phyloP scores from a whole-genome alignment of 2,888 invertebrate genomes.

The Andrena praecox region DNA sequence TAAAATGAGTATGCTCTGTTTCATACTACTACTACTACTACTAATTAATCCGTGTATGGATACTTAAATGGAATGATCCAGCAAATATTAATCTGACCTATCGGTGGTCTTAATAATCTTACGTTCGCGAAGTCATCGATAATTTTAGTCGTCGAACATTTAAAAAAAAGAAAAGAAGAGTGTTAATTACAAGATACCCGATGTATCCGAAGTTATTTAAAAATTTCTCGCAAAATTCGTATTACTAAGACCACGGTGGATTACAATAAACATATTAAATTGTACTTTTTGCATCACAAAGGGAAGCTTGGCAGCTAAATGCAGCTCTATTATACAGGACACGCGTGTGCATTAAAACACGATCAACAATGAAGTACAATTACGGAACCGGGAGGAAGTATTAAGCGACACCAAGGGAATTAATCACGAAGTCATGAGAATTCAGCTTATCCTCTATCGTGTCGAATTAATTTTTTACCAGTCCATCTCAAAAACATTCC shows the following conservation, averaged over 20 bases:
- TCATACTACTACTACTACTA: neutral
- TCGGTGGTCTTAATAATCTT: slow-evolving; percentile 34
- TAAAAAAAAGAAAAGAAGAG: neutral
- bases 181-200: neutral
- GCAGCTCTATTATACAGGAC: slow-evolving; percentile 20
- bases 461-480: slow-evolving; percentile 44
- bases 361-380: slow-evolving; percentile 10
- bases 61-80: slow-evolving; percentile 24
- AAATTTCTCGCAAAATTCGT: neutral
- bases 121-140: neutral
- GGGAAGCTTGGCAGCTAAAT: slow-evolving; percentile 9
- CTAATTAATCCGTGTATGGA: slow-evolving; percentile 6
- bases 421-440: neutral
- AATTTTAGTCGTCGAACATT: neutral
- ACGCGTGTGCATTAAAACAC: slow-evolving; percentile 24
- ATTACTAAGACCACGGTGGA: slow-evolving; percentile 38
- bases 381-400: slow-evolving; percentile 12
- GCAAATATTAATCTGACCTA: slow-evolving; percentile 9
- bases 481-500: slow-evolving; percentile 21
- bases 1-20: slow-evolving; percentile 6
- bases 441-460: slow-evolving; percentile 33
- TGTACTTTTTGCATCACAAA: slow-evolving; percentile 56
- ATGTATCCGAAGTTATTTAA: neutral
- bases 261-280: slow-evolving; percentile 31
- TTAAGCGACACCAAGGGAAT: slow-evolving; percentile 20